These are phyloP conservation scores for Dinoponera quadriceps DNA, from an alignment of 1,140 invertebrate genomes.

Conservation along the genomic window DNA sequence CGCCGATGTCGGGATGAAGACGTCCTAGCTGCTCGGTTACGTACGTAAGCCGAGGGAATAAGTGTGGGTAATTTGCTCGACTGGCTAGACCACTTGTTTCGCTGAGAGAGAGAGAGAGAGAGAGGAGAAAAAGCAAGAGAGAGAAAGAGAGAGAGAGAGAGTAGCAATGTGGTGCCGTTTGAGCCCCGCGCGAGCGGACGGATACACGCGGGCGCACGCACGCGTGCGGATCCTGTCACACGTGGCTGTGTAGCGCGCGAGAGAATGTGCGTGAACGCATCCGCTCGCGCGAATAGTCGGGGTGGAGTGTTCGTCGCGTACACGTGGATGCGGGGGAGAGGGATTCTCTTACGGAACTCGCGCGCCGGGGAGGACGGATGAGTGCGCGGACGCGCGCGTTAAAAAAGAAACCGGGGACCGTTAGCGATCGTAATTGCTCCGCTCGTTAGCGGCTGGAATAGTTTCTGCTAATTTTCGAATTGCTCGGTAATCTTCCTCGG, in stretches of 20 bases:
- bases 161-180: constrained; percentile 73
- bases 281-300: too few relatives aligned
- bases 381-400: too few relatives aligned
- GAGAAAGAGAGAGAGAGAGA: too few relatives aligned
- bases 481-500: too few relatives aligned
- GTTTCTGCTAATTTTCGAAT: too few relatives aligned
- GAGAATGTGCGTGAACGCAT: too few relatives aligned
- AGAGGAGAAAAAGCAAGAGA: too few relatives aligned
- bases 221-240: neutral
- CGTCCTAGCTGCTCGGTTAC: constrained; percentile 67
- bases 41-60: constrained; percentile 67
- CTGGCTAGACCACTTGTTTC: constrained; percentile 83
- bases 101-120: constrained; percentile 51
- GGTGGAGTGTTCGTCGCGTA: neutral
- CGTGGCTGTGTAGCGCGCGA: neutral
- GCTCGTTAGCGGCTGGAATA: too few relatives aligned
- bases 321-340: neutral
- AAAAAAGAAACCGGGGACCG: too few relatives aligned
- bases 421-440: too few relatives aligned
- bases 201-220: constrained; percentile 58
- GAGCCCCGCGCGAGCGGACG: constrained; percentile 65
- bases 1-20: constrained; percentile 75
- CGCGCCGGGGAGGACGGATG: too few relatives aligned
- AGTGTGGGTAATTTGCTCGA: constrained; percentile 79
- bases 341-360: too few relatives aligned